A percentile compares a stretch with the other conserved stretches of the same genome.
Conservation (phyloP, 30 jellyfish, hydroid and myxozoan species). For the Mastigias papua region DNA sequence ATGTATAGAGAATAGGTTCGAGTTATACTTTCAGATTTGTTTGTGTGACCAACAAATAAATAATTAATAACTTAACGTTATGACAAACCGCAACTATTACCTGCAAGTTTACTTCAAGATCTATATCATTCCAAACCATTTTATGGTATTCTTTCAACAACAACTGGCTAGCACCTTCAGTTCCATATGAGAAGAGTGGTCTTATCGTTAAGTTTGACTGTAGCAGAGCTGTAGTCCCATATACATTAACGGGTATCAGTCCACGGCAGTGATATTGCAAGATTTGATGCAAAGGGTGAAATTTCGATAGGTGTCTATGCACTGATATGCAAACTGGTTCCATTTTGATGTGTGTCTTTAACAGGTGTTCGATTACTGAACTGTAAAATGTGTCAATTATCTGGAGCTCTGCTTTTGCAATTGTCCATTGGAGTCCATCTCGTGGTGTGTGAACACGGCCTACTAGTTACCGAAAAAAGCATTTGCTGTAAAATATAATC, state of each 20-base stretch:
- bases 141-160: constrained; percentile 11
- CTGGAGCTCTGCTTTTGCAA: constrained; percentile 75
- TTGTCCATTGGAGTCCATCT: constrained; percentile 68
- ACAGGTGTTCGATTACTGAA: constrained; percentile 64
- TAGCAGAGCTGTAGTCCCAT: constrained; percentile 16
- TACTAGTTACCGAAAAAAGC: constrained; percentile 16
- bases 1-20: too few relatives aligned
- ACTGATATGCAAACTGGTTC: constrained; percentile 78
- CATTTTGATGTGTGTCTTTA: constrained; percentile 72
- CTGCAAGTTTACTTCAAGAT: constrained; percentile 31
- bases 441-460: constrained; percentile 78
- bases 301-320: constrained; percentile 70
- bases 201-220: background rate
- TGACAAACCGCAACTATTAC: constrained; percentile 6
- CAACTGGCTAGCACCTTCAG: constrained; percentile 26
- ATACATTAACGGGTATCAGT: constrained; percentile 33
- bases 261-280: constrained; percentile 84
- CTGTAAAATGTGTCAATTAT: constrained; percentile 55
- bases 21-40: too few relatives aligned
- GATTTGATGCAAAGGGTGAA: constrained; percentile 85
- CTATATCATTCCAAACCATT: constrained; percentile 60
- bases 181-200: constrained; percentile 28
- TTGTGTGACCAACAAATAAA: too few relatives aligned
- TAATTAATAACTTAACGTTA: too few relatives aligned
- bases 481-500: background rate